Conservation (phyloP, 2,113 vertebrate genomes). For the Perccottus glenii region DNA sequence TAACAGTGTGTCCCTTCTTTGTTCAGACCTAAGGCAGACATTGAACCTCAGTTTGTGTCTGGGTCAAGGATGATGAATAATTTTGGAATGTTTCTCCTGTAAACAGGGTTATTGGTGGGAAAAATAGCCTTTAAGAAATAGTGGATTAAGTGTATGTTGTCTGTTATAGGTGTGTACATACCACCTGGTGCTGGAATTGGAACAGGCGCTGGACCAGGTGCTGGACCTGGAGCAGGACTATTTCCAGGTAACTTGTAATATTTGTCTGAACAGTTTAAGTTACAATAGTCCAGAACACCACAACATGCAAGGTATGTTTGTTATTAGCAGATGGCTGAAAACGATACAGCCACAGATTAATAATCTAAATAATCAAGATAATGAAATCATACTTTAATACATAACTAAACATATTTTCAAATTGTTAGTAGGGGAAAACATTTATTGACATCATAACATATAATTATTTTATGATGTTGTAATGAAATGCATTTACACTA, state of each 20-base stretch:
- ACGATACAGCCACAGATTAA: slow-evolving; percentile 13
- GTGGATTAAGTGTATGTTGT: slow-evolving; percentile 10
- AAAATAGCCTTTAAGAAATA: not conserved
- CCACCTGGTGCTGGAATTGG: slow-evolving; percentile 70
- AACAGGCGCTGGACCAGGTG: slow-evolving; percentile 44
- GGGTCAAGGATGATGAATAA: slow-evolving; percentile 48
- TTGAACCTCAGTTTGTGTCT: slow-evolving; percentile 26
- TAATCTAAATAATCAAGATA: slow-evolving; percentile 3
- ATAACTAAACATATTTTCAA: not conserved
- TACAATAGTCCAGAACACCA: slow-evolving; percentile 20
- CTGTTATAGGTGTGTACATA: slow-evolving; percentile 76
- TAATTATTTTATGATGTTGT: slow-evolving; percentile 2
- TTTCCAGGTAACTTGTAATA: slow-evolving; percentile 74
- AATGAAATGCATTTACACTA: not conserved
- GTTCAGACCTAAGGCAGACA: slow-evolving; percentile 28
- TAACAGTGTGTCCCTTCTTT: slow-evolving; percentile 20
- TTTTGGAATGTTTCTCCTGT: slow-evolving; percentile 39
- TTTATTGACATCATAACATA: not conserved
- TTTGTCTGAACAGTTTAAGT: slow-evolving; percentile 23
- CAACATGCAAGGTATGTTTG: slow-evolving; percentile 40
- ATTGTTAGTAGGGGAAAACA: not conserved
- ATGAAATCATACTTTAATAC: not conserved
- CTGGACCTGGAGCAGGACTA: slow-evolving; percentile 65
- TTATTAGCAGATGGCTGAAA: slow-evolving; percentile 6
- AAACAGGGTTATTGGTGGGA: slow-evolving; percentile 43